These are phyloP conservation scores for Lepetodrilus schrolli DNA, from an alignment of 2,888 invertebrate genomes.

Conservation along the genomic window DNA sequence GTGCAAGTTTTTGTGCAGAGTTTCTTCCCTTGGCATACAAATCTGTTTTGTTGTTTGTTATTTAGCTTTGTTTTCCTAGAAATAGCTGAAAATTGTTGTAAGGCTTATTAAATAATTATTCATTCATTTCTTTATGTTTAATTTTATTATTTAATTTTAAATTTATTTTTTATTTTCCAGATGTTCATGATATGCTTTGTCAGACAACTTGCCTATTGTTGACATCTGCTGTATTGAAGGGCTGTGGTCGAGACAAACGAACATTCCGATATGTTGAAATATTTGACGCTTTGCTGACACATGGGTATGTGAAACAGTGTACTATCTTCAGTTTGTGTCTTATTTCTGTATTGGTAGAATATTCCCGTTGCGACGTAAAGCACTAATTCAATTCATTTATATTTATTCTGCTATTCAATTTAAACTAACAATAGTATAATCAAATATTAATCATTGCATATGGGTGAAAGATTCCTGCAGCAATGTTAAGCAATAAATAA, in stretches of 20 bases:
- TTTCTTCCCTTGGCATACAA: background rate
- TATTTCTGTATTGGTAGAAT: too few relatives aligned
- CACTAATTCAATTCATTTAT: too few relatives aligned
- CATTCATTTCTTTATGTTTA: conserved; percentile 49
- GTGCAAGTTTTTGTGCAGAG: background rate
- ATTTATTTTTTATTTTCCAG: conserved; percentile 37
- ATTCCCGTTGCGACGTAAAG: too few relatives aligned
- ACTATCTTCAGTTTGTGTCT: too few relatives aligned
- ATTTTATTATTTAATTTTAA: background rate
- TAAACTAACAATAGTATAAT: too few relatives aligned
- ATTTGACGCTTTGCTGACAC: conserved; percentile 54
- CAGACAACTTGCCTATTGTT: conserved; percentile 70
- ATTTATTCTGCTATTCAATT: too few relatives aligned
- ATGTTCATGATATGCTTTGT: conserved; percentile 52
- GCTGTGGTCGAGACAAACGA: conserved; percentile 41
- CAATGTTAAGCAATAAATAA: too few relatives aligned
- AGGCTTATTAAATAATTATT: conserved; percentile 39
- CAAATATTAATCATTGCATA: too few relatives aligned
- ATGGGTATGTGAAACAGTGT: conserved; percentile 57
- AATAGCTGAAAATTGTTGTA: background rate
- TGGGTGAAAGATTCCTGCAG: too few relatives aligned
- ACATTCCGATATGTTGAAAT: conserved; percentile 53
- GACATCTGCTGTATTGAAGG: conserved; percentile 54
- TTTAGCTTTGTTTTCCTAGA: background rate
- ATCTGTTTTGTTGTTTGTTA: background rate